These are phyloP conservation scores for Cephus pygmeus DNA, from an alignment of 2,888 invertebrate species.

Conservation along the genomic window DNA sequence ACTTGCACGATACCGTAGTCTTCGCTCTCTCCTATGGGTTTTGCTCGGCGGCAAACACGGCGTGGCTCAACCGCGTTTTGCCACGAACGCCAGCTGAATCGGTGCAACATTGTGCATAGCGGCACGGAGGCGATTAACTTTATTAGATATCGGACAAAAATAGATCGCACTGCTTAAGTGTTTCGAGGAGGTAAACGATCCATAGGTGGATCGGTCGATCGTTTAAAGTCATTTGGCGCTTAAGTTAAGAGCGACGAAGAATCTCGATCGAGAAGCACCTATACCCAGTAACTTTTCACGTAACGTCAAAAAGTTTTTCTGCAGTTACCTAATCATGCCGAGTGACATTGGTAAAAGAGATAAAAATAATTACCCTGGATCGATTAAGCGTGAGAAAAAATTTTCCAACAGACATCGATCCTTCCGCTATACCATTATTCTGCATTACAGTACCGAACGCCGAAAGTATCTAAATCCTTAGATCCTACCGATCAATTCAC, in stretches of 20 bases:
- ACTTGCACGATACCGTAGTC: too few relatives aligned
- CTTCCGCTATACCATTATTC: not conserved
- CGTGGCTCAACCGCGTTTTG: slow-evolving; percentile 22
- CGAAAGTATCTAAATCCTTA: not conserved
- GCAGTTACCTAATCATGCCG: not conserved
- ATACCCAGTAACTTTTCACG: not conserved
- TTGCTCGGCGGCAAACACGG: slow-evolving; percentile 18
- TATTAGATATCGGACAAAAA: slow-evolving; percentile 19
- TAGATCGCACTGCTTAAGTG: slow-evolving; percentile 3
- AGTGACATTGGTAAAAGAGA: not conserved
- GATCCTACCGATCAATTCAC: not conserved
- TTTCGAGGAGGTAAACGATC: not conserved
- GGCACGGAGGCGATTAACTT: slow-evolving; percentile 23
- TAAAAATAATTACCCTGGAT: not conserved
- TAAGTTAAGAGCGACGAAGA: not conserved
- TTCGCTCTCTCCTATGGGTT: slow-evolving; percentile 17
- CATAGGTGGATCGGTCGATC: not conserved
- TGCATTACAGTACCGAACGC: not conserved
- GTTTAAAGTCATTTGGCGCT: not conserved
- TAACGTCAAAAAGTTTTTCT: not conserved
- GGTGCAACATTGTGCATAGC: slow-evolving; percentile 16
- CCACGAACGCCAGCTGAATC: slow-evolving; percentile 20
- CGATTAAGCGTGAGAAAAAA: not conserved
- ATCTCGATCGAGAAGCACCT: not conserved
- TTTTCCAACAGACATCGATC: not conserved